phyloP scores from a whole-genome alignment of 2,797 vertebrate genomes.

The Hemitrygon akajei region DNA sequence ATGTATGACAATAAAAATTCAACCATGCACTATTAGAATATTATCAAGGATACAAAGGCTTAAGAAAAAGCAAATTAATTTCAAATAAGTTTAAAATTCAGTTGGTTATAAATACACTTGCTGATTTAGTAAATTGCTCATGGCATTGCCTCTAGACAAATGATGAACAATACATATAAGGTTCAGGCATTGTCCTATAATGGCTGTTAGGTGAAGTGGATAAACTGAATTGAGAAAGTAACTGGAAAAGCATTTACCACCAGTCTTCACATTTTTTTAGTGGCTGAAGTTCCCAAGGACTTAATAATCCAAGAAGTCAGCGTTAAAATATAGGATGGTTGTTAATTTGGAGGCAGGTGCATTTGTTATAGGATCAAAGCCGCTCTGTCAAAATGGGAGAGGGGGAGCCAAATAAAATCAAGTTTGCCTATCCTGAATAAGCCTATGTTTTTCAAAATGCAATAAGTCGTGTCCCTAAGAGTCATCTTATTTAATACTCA shows the following conservation, averaged over 20 bases:
- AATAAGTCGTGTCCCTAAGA: too few relatives aligned
- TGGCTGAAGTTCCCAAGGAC: not conserved
- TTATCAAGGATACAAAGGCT: not conserved
- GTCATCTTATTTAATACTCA: too few relatives aligned
- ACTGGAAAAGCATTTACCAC: not conserved
- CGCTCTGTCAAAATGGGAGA: not conserved
- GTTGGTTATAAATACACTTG: not conserved
- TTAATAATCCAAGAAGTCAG: not conserved
- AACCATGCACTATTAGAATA: not conserved
- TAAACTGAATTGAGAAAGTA: not conserved
- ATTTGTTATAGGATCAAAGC: not conserved
- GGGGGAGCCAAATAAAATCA: too few relatives aligned
- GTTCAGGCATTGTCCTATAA: not conserved
- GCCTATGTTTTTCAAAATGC: too few relatives aligned
- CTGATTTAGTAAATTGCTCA: not conserved
- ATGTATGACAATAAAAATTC: slow-evolving; percentile 10
- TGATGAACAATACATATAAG: not conserved
- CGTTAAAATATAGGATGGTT: not conserved
- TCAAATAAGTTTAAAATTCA: not conserved
- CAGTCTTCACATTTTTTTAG: not conserved
- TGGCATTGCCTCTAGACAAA: not conserved
- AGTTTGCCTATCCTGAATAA: too few relatives aligned
- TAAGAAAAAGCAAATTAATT: not conserved
- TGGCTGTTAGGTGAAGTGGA: not conserved
- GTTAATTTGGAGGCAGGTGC: not conserved